Conservation (phyloP, 2,113 vertebrate species). For the Puffinus mauretanicus region DNA sequence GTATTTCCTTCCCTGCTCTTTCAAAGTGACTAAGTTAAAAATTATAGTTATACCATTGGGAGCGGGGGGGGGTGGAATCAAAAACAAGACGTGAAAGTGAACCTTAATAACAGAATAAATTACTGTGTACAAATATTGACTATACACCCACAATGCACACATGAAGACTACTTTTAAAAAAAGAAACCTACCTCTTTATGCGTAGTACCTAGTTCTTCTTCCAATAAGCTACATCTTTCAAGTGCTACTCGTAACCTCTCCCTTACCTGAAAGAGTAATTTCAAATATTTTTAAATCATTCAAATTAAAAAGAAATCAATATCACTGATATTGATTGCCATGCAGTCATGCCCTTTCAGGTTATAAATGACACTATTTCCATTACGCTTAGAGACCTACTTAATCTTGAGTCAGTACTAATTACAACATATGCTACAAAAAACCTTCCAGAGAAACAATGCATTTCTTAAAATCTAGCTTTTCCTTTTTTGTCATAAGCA, state of each 20-base stretch:
- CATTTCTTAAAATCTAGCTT: not conserved
- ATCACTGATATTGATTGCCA: not conserved
- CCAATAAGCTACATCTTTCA: constrained; percentile 91
- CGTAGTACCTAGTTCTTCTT: constrained; percentile 89
- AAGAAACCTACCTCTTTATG: constrained; percentile 89
- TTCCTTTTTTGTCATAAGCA: not conserved
- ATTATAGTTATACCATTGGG: not conserved
- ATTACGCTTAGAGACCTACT: not conserved
- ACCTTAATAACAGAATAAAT: not conserved
- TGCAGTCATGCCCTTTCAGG: not conserved
- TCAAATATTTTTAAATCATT: not conserved
- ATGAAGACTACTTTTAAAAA: not conserved
- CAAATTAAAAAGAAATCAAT: not conserved
- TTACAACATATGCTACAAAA: not conserved
- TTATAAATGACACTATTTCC: not conserved
- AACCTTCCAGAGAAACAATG: not conserved
- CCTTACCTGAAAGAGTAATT: constrained; percentile 81
- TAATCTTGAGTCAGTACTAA: not conserved
- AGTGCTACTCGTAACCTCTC: constrained; percentile 93
- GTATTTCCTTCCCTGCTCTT: not conserved
- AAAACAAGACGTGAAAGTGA: not conserved
- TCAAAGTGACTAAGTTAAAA: not conserved
- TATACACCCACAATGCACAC: not conserved
- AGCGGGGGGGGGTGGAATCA: not conserved
- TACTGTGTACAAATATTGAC: not conserved